Evolutionary conservation across 2,888 invertebrate species (phyloP), one percentile per base, ranked within the genome.

Genomic region (Myopa testacea): DNA sequence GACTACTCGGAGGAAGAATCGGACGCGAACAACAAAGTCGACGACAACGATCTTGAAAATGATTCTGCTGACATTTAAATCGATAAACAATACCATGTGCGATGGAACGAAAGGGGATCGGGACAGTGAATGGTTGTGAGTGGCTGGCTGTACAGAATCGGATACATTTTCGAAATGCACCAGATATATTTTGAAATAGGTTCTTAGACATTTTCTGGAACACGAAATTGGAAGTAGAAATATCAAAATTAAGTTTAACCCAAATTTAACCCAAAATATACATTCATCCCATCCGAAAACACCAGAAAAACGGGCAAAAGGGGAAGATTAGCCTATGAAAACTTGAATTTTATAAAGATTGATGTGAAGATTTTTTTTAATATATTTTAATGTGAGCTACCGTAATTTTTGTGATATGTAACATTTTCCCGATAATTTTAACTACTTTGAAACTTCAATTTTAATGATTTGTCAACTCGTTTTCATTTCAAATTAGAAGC

Each of bases 1-100:
- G 98, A 98, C 90, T 96, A 94, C 88, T 95, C 95, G 55, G 97
- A 97, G 85, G 95, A 95, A 82, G 94, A 93, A 80, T 91, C 91
- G 78, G 92, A 92, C 79, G 83, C 83, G 55, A 83, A 83, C 40
- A 83, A 81, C 76, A 85, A 84, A 78, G 82, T 80, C 68, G 83
- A 81, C 68, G 83, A 84, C 72, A 81, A 84, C 62, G 82, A 83
- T 4, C 19, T 78, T 14, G 70, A 52, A 12, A 79, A 77, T n/a
- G 82, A 82, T 5, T 78, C 79, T 65, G 80, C 80, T 63, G 78
- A 81, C 40, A 75, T 72, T 63, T 70, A 60, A 70, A 7, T 55
- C 55, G 55, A 10, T 4, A n/a, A n/a, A 12, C 0, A 55, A 14
- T 6, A 55, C 16, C 4, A 5, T 16, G 55, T 26, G 26, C 26